Conservation (phyloP, 1,140 invertebrate genomes). For the Zaprionus vittiger region DNA sequence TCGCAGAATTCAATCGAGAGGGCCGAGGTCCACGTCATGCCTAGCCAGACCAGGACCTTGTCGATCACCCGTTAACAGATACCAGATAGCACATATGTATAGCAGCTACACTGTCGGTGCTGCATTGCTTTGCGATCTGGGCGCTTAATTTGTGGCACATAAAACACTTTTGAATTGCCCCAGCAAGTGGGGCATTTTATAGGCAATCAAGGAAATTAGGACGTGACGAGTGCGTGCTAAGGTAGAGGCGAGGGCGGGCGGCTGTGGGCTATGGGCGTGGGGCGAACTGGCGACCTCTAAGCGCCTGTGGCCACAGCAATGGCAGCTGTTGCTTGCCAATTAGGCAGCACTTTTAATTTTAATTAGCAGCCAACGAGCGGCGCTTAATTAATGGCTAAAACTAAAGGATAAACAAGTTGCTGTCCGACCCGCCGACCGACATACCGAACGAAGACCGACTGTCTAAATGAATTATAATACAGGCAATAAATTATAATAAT, state of each 20-base stretch:
- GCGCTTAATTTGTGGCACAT: conserved; percentile 1
- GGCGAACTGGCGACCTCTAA: too few relatives aligned
- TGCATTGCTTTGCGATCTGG: background rate
- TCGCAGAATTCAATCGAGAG: conserved; percentile 47
- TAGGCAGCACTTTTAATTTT: conserved; percentile 77
- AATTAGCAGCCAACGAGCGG: conserved; percentile 68
- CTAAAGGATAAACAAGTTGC: conserved; percentile 46
- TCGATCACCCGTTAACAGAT: background rate
- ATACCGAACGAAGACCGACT: background rate
- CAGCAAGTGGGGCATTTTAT: conserved; percentile 30
- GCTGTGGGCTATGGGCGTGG: too few relatives aligned
- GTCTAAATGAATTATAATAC: conserved; percentile 74
- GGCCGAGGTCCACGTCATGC: too few relatives aligned
- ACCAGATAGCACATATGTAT: background rate
- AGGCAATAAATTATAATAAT: conserved; percentile 76
- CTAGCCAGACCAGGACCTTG: background rate
- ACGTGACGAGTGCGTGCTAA: conserved; percentile 14
- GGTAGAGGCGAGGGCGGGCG: too few relatives aligned
- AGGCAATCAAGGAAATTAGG: conserved; percentile 49
- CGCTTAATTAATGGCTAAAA: conserved; percentile 74
- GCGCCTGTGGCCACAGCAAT: background rate
- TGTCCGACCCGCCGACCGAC: background rate
- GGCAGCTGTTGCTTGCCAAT: conserved; percentile 73
- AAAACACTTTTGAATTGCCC: conserved; percentile 43
- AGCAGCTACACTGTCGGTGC: background rate